Conservation (phyloP, 2,113 vertebrate genomes). For the Euleptes europaea region DNA sequence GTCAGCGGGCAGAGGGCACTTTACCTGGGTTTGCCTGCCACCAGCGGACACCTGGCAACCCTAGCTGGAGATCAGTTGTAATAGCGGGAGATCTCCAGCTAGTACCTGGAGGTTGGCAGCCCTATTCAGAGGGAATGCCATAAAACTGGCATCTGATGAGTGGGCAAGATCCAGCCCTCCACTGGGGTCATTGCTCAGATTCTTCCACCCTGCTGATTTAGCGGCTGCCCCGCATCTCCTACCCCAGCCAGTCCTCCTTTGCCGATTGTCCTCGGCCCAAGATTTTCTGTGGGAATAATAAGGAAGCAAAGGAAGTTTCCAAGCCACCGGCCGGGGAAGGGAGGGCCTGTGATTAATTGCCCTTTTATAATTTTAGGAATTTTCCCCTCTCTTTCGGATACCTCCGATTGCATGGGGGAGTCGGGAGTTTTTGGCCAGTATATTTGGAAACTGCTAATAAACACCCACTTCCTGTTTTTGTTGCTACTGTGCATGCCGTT, state of each 20-base stretch:
- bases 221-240: conserved; percentile 64
- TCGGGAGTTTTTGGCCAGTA: conserved; percentile 82
- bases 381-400: conserved; percentile 77
- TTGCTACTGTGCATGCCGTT: conserved; percentile 79
- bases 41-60: too few relatives aligned
- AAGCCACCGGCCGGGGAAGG: conserved; percentile 79
- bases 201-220: conserved; percentile 67
- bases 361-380: conserved; percentile 82
- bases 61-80: too few relatives aligned
- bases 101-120: too few relatives aligned
- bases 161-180: conserved; percentile 23
- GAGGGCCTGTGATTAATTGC: conserved; percentile 81
- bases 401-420: conserved; percentile 75
- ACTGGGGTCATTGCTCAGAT: conserved; percentile 33
- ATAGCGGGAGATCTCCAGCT: too few relatives aligned
- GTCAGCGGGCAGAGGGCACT: too few relatives aligned
- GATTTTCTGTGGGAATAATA: conserved; percentile 72
- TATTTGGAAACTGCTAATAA: conserved; percentile 84
- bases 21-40: too few relatives aligned
- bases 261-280: conserved; percentile 78
- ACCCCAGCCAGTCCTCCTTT: conserved; percentile 77
- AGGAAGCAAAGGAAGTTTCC: conserved; percentile 79
- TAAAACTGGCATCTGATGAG: too few relatives aligned
- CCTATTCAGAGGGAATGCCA: too few relatives aligned
- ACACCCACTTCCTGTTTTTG: conserved; percentile 82